Percentiles rank a stretch among this genome's conserved stretches.
Conservation (phyloP, 2,797 vertebrate genomes). For the Basileuterus tristriatus region DNA sequence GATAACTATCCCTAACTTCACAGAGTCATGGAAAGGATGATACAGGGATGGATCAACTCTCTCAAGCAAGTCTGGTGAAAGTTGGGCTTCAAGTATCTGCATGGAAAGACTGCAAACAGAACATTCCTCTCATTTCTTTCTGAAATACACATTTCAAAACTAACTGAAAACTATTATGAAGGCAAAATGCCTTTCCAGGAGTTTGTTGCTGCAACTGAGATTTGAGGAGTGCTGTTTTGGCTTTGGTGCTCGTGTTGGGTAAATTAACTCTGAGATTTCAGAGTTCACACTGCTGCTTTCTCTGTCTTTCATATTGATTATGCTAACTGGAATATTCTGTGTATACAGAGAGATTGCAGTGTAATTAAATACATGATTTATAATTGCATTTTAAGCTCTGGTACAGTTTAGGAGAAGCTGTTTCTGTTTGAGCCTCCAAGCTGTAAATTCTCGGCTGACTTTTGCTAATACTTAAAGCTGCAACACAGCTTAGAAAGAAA, state of each 20-base stretch:
- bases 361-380: conserved; percentile 26
- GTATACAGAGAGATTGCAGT: not conserved
- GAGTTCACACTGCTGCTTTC: not conserved
- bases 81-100: not conserved
- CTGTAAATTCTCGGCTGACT: not conserved
- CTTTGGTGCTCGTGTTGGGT: not conserved
- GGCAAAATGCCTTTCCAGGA: not conserved
- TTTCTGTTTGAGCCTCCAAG: not conserved
- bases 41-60: not conserved
- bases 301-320: not conserved
- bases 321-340: not conserved
- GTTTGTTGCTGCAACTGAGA: not conserved
- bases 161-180: not conserved
- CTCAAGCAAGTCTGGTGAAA: not conserved
- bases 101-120: not conserved
- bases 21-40: not conserved
- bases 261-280: not conserved
- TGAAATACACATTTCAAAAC: not conserved
- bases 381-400: conserved; percentile 3
- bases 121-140: not conserved
- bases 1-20: not conserved
- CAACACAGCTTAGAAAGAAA: not conserved
- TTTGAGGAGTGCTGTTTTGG: not conserved
- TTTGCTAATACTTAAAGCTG: not conserved
- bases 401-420: not conserved